These are phyloP conservation scores for Eurytoma californica DNA, from an alignment of 2,888 invertebrate species.

Conservation along the genomic window DNA sequence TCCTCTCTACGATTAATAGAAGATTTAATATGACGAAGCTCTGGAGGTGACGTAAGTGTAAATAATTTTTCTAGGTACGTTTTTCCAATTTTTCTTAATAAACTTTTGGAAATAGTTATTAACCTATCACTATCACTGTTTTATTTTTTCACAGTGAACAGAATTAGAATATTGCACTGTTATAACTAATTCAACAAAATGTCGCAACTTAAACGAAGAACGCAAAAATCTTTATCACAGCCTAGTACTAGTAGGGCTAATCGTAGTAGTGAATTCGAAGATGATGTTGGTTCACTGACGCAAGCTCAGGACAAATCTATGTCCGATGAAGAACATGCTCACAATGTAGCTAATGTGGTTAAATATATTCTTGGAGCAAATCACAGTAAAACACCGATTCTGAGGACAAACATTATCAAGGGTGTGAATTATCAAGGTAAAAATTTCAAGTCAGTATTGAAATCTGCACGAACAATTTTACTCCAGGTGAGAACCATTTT, in stretches of 20 bases:
- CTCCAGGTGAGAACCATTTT: constrained; percentile 58
- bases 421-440: constrained; percentile 58
- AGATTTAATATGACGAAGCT: too few species aligned
- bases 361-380: constrained; percentile 63
- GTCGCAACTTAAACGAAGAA: constrained; percentile 14
- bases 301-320: constrained; percentile 46
- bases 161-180: not conserved
- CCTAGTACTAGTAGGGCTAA: constrained; percentile 25
- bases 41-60: too few species aligned
- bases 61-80: too few species aligned
- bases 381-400: constrained; percentile 60
- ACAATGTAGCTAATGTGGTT: constrained; percentile 61
- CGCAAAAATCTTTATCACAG: constrained; percentile 26
- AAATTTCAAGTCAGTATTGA: constrained; percentile 60
- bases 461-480: constrained; percentile 55
- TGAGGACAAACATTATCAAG: constrained; percentile 62
- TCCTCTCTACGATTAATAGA: too few species aligned
- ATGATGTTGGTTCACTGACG: constrained; percentile 33
- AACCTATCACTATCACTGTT: too few species aligned
- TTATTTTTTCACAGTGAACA: too few species aligned
- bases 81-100: too few species aligned
- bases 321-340: constrained; percentile 58
- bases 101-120: too few species aligned
- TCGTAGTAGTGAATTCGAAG: not conserved
- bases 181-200: not conserved